Percentiles rank a stretch among this genome's conserved stretches.
These are phyloP conservation scores for Caenorhabditis sinica DNA, from an alignment of 2,888 invertebrate species.

Conservation along the genomic window DNA sequence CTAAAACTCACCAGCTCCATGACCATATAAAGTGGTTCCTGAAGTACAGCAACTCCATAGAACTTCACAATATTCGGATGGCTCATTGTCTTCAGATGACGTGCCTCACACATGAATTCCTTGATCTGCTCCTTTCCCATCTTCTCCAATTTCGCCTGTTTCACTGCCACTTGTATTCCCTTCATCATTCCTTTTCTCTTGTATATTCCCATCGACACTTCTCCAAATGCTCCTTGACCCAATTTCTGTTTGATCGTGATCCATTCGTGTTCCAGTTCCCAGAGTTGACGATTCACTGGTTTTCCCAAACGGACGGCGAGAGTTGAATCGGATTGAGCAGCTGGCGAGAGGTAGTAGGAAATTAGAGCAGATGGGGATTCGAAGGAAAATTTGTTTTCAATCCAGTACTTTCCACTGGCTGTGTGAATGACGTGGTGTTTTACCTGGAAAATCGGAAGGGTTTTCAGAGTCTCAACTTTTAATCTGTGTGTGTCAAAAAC, in stretches of 20 bases:
- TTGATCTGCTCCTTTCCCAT: conserved; percentile 73
- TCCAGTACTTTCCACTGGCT: conserved; percentile 32
- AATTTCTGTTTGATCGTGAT: conserved; percentile 71
- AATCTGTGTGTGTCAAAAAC: not conserved
- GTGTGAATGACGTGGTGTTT: conserved; percentile 65
- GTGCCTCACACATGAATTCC: conserved; percentile 74
- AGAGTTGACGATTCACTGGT: conserved; percentile 65
- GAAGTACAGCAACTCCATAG: conserved; percentile 70
- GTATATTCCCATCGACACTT: conserved; percentile 43
- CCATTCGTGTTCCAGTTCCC: conserved; percentile 74
- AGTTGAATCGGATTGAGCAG: not conserved
- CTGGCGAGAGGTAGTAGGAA: conserved; percentile 34
- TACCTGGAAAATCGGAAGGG: conserved; percentile 37
- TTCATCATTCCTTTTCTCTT: conserved; percentile 14
- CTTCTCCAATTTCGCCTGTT: conserved; percentile 70
- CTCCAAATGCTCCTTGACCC: conserved; percentile 78
- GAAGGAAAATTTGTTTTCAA: conserved; percentile 50
- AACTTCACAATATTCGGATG: conserved; percentile 61
- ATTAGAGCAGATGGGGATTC: conserved; percentile 47
- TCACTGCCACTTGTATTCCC: conserved; percentile 38
- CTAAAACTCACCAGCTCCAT: conserved; percentile 72
- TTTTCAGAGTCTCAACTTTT: not conserved
- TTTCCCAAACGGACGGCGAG: not conserved
- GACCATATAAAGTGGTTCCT: conserved; percentile 73
- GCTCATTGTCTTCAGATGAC: conserved; percentile 61